These are phyloP conservation scores for Anisognathus igniventris DNA, from an alignment of 2,797 vertebrate genomes.

Conservation along the genomic window DNA sequence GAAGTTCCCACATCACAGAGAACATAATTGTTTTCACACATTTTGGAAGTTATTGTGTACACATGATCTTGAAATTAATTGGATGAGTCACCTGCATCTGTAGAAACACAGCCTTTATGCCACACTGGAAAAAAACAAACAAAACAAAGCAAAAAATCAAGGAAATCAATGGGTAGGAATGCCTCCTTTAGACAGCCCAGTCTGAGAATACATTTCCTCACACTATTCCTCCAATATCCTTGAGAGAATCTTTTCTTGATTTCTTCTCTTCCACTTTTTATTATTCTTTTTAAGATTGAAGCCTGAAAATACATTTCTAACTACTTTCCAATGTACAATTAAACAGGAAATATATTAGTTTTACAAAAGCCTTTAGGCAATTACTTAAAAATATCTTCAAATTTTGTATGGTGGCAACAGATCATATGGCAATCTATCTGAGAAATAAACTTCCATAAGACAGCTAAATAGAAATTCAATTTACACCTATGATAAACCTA, in stretches of 20 bases:
- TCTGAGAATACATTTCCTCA: neutral
- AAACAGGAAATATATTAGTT: neutral
- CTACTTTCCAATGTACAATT: neutral
- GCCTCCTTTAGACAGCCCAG: fast-evolving
- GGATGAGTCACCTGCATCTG: neutral
- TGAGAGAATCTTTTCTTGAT: neutral
- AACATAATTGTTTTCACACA: neutral
- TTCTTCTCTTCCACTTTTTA: neutral
- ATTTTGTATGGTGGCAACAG: neutral
- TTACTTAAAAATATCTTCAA: neutral
- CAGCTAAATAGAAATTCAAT: neutral
- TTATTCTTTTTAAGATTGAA: neutral
- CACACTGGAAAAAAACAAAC: neutral
- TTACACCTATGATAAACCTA: neutral
- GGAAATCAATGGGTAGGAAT: neutral
- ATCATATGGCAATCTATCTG: neutral
- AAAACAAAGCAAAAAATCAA: neutral
- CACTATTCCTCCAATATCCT: neutral
- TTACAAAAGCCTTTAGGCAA: neutral
- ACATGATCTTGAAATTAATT: neutral
- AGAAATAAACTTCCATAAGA: neutral
- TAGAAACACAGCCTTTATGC: neutral
- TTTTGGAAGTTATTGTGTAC: neutral
- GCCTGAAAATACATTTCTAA: neutral
- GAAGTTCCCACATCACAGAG: neutral